Base-by-base conservation (phyloP, 2,113 vertebrate genomes). In the Stigmatopora argus region DNA sequence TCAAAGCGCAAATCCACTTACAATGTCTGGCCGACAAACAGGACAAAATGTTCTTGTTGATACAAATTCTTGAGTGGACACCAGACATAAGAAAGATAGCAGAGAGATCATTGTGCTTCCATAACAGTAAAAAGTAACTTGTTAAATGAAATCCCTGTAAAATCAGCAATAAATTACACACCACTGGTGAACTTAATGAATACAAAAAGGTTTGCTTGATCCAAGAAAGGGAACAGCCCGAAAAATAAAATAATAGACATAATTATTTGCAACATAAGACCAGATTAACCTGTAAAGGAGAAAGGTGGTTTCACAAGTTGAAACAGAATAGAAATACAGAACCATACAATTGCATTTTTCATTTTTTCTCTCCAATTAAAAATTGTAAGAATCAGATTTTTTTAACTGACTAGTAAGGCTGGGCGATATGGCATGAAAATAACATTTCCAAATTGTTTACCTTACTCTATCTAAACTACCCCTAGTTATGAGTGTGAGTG, bases 121-220 rank as follows among this genome's bases (percentile, higher is more conserved):
- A 66, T 73, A 68, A 77, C 74, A 62, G 56, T 62, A 18, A 64
- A 69, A 72, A 59, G 62, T 72, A 79, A 69, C 34, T 63, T 74
- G 78, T 83, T 85, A 72, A 80, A 83, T 81, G 78, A 83, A 85
- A 83, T 63, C 84, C 74, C 76, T 78, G 85, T 78, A 82, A 75
- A 87, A 86, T 79, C 64, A 80, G 79, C 83, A 74, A 56, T 83
- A 72, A 85, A 84, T 85, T 81, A 83, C 62, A 80, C 79, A 51
- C 85, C 74, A 82, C 81, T 64, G 58, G 51, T 8, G 47, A 60
- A 68, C 73, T 78, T 83, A 82, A 72, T 46, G 63, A 77, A 69
- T 70, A 85, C 83, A 84, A 90, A 87, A 81, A 87, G 67, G 79
- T 72, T 69, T 56, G 64, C 69, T 70, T 67, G 78, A 71, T 71